Base-by-base conservation (phyloP, 2,888 invertebrate genomes). In the Dichetophora obliterata region DNA sequence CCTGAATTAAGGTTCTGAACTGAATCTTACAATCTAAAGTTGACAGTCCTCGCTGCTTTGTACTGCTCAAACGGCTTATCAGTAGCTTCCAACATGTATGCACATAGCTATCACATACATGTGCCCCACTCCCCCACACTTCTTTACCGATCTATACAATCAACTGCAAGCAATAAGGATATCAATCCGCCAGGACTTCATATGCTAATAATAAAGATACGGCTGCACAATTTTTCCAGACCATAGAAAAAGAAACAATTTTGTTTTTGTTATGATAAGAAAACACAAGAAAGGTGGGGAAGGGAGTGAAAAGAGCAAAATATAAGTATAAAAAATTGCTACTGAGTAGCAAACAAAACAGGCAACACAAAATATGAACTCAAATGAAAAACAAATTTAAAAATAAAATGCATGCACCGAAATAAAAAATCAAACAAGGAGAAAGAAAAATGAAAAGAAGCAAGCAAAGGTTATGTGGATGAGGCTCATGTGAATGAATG, bases 351-450 rank as follows among this genome's bases (percentile, higher is more conserved):
- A 11, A 66, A 48, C 22, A 66, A n/a, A 34, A 65, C 2, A 65
- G n/a, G n/a, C n/a, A 65, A 27, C 4, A 74, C 37, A 61, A 63
- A 72, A 76, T 76, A 76, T 76, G 73, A 80, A 80, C 73, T 80
- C 52, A 63, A 79, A 80, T 77, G 77, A 77, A 75, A 76, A 79
- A 79, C 68, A 73, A 54, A 78, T 77, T 76, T 65, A 19, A 75
- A 78, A 61, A 76, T 76, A 76, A 74, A 78, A 75, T 59, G 66
- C 37, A 59, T 43, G 37, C 31, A 66, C 54, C 34, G 27, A 63
- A 54, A 31, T 27, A 31, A 50, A 50, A 75, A 65, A 6, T 14
- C 6, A 11, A 61, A 22, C 57, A 27, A 16, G 24, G 43, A 68
- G 70, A 59, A 31, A 69, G 11, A 9, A 63, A 52, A 19, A 19